Evolutionary conservation across 2,888 invertebrate genomes (phyloP).

Genomic region (Hecatera dysodea): DNA sequence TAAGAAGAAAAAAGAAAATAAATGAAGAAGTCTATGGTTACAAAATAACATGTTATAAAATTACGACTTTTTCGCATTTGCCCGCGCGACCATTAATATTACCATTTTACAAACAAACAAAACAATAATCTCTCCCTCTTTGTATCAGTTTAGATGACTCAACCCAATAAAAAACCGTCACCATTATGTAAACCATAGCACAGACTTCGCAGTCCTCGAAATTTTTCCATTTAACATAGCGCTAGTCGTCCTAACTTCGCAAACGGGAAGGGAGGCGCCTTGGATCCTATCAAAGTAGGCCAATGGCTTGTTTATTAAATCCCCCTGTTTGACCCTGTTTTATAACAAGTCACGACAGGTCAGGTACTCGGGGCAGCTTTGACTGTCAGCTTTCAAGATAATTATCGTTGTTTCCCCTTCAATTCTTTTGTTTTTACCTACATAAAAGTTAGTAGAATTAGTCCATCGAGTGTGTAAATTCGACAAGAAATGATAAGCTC

Average conservation of each 20-base stretch:
- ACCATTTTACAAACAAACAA: no score
- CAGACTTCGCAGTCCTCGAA: not conserved
- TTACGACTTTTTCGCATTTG: no score
- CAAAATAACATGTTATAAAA: no score
- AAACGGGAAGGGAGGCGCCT: slow-evolving; percentile 72
- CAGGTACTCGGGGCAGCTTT: slow-evolving; percentile 42
- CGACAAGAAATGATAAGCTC: not conserved
- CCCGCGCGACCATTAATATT: no score
- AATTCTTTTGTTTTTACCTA: slow-evolving; percentile 21
- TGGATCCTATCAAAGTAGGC: slow-evolving; percentile 75
- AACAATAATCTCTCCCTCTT: no score
- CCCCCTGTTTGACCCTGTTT: slow-evolving; percentile 72
- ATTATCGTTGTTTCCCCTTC: slow-evolving; percentile 9
- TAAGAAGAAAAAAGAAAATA: no score
- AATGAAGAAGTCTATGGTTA: no score
- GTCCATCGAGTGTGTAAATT: not conserved
- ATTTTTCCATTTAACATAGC: slow-evolving; percentile 37
- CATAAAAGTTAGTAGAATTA: no score
- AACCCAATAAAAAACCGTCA: not conserved
- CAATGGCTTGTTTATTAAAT: slow-evolving; percentile 75
- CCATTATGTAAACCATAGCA: slow-evolving; percentile 3
- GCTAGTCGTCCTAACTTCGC: slow-evolving; percentile 55
- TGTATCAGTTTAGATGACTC: not conserved
- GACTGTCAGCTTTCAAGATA: slow-evolving; percentile 40
- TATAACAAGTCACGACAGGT: slow-evolving; percentile 63